A percentile compares a stretch with the other conserved stretches of the same genome.
phyloP scores from a whole-genome alignment of 2,888 invertebrate genomes.

The Nipponacmea schrenckii region DNA sequence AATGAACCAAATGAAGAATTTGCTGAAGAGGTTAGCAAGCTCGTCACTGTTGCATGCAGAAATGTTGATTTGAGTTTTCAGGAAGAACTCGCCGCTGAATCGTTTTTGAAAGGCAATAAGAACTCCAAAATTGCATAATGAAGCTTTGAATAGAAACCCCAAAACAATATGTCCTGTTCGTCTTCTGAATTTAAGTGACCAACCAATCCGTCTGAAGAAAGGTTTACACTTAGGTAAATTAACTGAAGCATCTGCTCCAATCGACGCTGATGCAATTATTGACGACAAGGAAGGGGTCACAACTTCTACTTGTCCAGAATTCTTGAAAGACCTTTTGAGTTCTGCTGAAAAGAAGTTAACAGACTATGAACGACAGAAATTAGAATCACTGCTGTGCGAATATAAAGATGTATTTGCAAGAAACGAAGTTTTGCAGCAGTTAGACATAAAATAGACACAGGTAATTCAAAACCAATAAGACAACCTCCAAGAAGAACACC shows the following conservation, averaged over 20 bases:
- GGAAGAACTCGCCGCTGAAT: background rate
- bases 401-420: slow-evolving; percentile 28
- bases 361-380: background rate
- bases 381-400: slow-evolving; percentile 21
- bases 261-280: background rate
- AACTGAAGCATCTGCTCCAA: background rate
- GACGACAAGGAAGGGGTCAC: too few species aligned
- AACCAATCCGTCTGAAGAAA: background rate
- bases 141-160: background rate
- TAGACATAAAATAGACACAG: slow-evolving; percentile 27
- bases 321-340: slow-evolving; percentile 11
- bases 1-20: background rate
- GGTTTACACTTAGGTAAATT: background rate
- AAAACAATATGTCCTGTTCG: background rate
- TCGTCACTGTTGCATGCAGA: background rate
- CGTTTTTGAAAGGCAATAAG: background rate
- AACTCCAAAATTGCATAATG: background rate
- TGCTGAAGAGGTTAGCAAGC: background rate
- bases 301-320: too few species aligned
- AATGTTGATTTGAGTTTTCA: background rate
- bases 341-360: background rate
- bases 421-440: slow-evolving; percentile 21
- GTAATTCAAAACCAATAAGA: slow-evolving; percentile 20
- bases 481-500: slow-evolving; percentile 30
- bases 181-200: background rate